Evolutionary conservation across 2,113 vertebrate species (phyloP).

Genomic region (Pituophis catenifer): DNA sequence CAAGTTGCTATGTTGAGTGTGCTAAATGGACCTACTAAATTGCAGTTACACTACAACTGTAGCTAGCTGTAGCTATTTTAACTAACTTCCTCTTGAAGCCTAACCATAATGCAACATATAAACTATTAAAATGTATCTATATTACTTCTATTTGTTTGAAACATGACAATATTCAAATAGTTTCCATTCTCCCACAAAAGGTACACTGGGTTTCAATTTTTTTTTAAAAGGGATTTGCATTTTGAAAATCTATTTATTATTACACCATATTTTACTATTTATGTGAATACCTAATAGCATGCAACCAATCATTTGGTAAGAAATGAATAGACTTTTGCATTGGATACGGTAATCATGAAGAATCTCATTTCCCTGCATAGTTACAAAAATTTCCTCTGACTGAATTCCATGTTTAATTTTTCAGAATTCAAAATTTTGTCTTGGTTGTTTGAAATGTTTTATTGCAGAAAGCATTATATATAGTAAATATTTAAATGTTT

Average conservation of each 20-base stretch:
- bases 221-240: neutral
- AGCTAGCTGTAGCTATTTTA: neutral
- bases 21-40: neutral
- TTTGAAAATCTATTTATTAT: neutral
- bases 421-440: neutral
- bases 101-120: neutral
- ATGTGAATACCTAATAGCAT: neutral
- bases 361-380: accelerated
- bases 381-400: neutral
- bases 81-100: neutral
- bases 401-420: neutral
- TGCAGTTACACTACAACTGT: neutral
- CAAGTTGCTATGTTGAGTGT: neutral
- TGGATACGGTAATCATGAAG: neutral
- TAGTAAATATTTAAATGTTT: accelerated
- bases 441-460: constrained; percentile 3
- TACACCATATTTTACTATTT: neutral
- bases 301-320: neutral
- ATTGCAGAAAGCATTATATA: neutral
- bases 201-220: neutral
- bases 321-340: neutral
- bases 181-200: neutral
- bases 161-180: neutral
- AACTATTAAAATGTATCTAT: neutral
- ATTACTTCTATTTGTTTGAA: neutral